Evolutionary conservation across 2,888 invertebrate species (phyloP), one percentile per base, ranked within the genome.

Genomic region (Diarsia rubi): DNA sequence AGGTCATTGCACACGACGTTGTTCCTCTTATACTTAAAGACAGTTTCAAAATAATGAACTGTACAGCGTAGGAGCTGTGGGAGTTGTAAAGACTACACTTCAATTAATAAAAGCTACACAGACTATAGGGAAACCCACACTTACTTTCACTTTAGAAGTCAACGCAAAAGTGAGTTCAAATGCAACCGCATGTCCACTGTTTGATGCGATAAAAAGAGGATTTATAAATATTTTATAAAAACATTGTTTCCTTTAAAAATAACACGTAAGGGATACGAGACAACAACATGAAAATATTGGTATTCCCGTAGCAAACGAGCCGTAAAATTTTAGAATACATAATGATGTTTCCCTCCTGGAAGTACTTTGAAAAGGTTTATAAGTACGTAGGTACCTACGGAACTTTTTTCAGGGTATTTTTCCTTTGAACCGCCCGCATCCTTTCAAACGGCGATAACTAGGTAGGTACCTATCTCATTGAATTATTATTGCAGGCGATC

Each of bases 271-370:
- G 86, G 88, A 84, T 85, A 84, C 69, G 75, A 73, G 69, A 49
- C 62, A 63, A 44, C 52, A 63, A 83, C 83, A 81, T 77, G 74
- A 77, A 85, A 84, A 81, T 86, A 87, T 89, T 88, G 82, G 69
- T 83, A 88, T 90, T 85, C 87, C 60, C 64, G 73, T 59, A 79
- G 75, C 85, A 84, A 83, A 66, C 83, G 73, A 80, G 59, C 70
- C 86, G 86, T 87, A 84, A 87, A 85, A 84, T 88, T 88, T 88
- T 87, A 76, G 90, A 89, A 90, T 90, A 87, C 85, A 69, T 89
- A 84, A 90, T 88, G 88, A 86, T 79, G 67, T 77, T 69, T 69
- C n/a, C 52, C 66, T 64, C 37, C 69, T 69, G 57, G 49, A 71
- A 63, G 52, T 73, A 79, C 79, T 76, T 74, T 75, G 67, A 78